Evolutionary conservation across 2,797 vertebrate genomes (phyloP), one percentile per base, ranked within the genome.

Genomic region (Nyctalus aviator): DNA sequence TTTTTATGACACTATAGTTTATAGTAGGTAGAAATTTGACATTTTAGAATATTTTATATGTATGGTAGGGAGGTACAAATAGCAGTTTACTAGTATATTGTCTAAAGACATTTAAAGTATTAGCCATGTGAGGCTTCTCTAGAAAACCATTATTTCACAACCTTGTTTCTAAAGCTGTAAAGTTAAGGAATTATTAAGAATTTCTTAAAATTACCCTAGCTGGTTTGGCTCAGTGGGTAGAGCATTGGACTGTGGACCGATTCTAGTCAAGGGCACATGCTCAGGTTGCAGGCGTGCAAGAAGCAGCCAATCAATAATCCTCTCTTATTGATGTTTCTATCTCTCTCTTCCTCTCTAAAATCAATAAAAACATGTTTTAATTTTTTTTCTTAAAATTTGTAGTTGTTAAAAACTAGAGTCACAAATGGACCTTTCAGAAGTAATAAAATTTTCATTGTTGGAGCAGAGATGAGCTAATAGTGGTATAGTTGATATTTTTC

Each of bases 1-100:
- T 92, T 87, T 88, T 90, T 66, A 23, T 96, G 48, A 75, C 32
- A 91, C 25, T 86, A 48, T 91, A 88, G 25, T 87, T 95, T 94
- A 92, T 76, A 78, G 44, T 72, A 41, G 37, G 8, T 86, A 15
- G 57, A 41, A 81, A 88, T 77, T 93, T 84, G 62, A 72, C 75
- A 83, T 92, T 92, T 94, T 95, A 82, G 50, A 84, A 78, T 94
- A 37, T 88, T 90, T 79, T 78, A 15, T 46, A 10, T 84, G 23
- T 71, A 85, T 90, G 3, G 20, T 79, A 50, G 37, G 25, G n/a
- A 81, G 13, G 25, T 68, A 68, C 25, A 90, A 12, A 48, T 35
- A 79, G 12, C 46, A 68, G 44, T 84, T 93, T 84, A 46, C n/a
- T 94, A 89, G 50, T 90, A n/a, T 46, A 66, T 81, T 86, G 12